Base-by-base conservation (phyloP, 2,113 vertebrate genomes). In the Brachionichthys hirsutus region DNA sequence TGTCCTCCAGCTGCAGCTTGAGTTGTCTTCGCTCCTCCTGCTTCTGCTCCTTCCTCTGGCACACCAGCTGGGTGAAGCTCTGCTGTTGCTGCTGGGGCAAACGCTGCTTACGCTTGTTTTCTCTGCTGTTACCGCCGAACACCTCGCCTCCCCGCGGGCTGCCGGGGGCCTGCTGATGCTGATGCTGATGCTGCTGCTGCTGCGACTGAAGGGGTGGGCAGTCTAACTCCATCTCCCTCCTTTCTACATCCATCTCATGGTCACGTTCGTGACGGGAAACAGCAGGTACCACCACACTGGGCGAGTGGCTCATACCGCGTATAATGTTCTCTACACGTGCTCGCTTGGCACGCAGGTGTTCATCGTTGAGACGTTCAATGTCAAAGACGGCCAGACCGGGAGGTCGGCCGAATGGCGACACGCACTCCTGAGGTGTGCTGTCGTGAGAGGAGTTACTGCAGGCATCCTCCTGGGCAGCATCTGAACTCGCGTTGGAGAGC, bases 241-340 rank as follows among this genome's bases (percentile, higher is more conserved):
- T 73, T 4, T 87, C 92, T 84, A 84, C 83, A 75, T 92, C 92
- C 90, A 93, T 92, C 6, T 97, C 96, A 78, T 94, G 92, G 68
- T 97, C 95, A 3, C 92, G 93, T 78, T 96, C 95, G 76, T 92
- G 91, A 66, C 92, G 92, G 87, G 93, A 92, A 84, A 92, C 86
- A 42, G 94, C 80, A 36, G 89, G 87, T 35, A 85, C 64, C 58
- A 86, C 92, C 81, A 97, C 94, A 0, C 92, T 98, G 61, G 97
- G 97, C 59, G 96, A 99, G 92, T 98, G 96, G 92, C 96, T 98
- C 96, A 99, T 99, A 48, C 96, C 96, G 69, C 97, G 95, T 84
- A 98, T 98, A 77, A 99, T 99, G 91, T 98, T 99, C 90, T 99
- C 97, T 73, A 98, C 97, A 12, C 97, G 94, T 71, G 96, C 97